A percentile compares a stretch with the other conserved stretches of the same genome.
phyloP scores from a whole-genome alignment of 2,797 vertebrate species.

The Spinus pinus region DNA sequence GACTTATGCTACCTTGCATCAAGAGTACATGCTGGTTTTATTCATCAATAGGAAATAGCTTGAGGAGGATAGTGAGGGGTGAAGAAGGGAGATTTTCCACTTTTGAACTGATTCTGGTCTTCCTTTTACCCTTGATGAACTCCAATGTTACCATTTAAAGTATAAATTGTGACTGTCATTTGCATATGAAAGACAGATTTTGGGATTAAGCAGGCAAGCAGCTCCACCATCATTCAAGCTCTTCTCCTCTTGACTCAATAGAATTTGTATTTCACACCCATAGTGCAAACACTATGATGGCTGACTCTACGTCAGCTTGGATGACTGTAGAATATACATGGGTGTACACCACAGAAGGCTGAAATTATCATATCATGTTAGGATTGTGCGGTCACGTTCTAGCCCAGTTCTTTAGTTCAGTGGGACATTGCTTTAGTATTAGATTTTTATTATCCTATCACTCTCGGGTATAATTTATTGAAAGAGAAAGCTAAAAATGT shows the following conservation, averaged over 20 bases:
- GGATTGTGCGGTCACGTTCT: neutral
- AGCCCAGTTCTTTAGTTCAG: neutral
- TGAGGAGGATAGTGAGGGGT: neutral
- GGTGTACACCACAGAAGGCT: neutral
- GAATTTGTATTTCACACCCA: neutral
- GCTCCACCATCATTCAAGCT: neutral
- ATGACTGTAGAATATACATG: neutral
- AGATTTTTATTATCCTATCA: neutral
- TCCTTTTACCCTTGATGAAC: neutral
- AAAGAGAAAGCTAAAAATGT: neutral
- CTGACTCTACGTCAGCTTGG: neutral
- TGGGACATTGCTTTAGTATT: neutral
- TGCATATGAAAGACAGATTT: neutral
- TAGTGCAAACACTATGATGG: neutral
- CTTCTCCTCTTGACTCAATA: neutral
- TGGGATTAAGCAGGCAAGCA: neutral
- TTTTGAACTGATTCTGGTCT: neutral
- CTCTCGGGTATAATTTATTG: neutral
- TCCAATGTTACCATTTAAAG: neutral
- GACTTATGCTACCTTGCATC: neutral
- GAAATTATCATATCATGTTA: neutral
- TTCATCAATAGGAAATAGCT: neutral
- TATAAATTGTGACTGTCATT: neutral
- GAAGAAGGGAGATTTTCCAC: neutral
- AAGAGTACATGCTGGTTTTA: neutral